These are phyloP conservation scores for Theristicus caerulescens DNA, from an alignment of 2,113 vertebrate genomes.

Conservation along the genomic window DNA sequence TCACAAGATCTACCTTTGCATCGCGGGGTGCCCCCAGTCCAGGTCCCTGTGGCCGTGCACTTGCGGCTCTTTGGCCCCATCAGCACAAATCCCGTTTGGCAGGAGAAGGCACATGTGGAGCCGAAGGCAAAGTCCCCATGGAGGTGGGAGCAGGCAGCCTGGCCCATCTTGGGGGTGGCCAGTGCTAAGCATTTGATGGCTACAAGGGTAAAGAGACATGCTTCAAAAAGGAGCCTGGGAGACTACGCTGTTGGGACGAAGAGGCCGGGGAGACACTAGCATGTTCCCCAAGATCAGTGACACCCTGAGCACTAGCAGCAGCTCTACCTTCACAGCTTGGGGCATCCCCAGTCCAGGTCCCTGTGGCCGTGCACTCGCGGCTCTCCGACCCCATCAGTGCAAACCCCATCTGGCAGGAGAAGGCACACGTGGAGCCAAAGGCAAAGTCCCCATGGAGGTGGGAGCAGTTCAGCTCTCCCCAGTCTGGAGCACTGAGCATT, in stretches of 20 bases:
- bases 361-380: constrained; percentile 58
- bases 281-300: neutral
- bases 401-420: constrained; percentile 72
- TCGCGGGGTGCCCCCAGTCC: neutral
- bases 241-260: neutral
- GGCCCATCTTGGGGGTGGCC: neutral
- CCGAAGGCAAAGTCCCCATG: constrained; percentile 30
- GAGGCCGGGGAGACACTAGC: neutral
- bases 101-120: constrained; percentile 74
- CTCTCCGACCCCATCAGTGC: constrained; percentile 14
- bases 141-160: constrained; percentile 43
- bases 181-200: neutral
- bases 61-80: neutral
- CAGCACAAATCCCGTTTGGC: constrained; percentile 59
- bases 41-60: neutral
- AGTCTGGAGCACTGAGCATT: neutral
- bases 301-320: neutral
- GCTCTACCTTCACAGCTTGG: constrained; percentile 57
- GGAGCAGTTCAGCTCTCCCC: constrained; percentile 59
- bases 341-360: constrained; percentile 65
- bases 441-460: constrained; percentile 49
- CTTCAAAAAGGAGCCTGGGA: neutral
- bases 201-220: neutral
- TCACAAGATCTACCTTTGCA: neutral
- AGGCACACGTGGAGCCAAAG: constrained; percentile 73